Conservation (phyloP, 2,888 invertebrate species). For the Sphaerophoria rueppellii region DNA sequence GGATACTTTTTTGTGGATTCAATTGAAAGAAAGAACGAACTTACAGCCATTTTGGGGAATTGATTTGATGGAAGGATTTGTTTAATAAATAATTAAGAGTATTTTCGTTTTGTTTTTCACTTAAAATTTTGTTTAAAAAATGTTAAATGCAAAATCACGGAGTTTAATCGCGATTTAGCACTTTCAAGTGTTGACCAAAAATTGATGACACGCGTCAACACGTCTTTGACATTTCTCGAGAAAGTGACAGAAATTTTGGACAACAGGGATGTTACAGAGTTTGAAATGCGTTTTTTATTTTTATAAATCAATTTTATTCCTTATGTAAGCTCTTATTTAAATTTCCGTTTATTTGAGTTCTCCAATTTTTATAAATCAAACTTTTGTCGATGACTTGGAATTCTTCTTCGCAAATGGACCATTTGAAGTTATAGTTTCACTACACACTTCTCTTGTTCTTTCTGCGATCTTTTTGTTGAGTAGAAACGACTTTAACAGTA, state of each 20-base stretch:
- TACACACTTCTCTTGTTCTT: too few species aligned
- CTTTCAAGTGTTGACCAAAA: slow-evolving; percentile 38
- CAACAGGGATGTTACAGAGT: slow-evolving; percentile 43
- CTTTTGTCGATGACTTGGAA: too few species aligned
- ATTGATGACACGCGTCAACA: slow-evolving; percentile 75
- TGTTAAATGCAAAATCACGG: slow-evolving; percentile 50
- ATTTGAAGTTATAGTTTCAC: too few species aligned
- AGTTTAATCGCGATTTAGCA: slow-evolving; percentile 37
- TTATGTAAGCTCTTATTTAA: too few species aligned
- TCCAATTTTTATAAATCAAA: too few species aligned
- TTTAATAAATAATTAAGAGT: neutral
- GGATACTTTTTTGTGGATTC: neutral
- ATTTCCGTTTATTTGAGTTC: too few species aligned
- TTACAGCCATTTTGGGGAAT: slow-evolving; percentile 24
- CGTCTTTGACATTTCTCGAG: slow-evolving; percentile 59
- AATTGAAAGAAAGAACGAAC: slow-evolving; percentile 1
- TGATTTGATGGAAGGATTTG: slow-evolving; percentile 14
- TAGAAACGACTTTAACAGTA: too few species aligned
- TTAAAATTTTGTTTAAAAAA: slow-evolving; percentile 20
- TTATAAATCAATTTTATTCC: too few species aligned
- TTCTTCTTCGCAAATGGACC: too few species aligned
- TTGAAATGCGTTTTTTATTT: neutral
- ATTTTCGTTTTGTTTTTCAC: neutral
- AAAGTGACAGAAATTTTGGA: slow-evolving; percentile 18
- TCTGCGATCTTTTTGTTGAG: too few species aligned